phyloP scores from a whole-genome alignment of 2,888 invertebrate genomes.

The Megalurothrips usitatus region DNA sequence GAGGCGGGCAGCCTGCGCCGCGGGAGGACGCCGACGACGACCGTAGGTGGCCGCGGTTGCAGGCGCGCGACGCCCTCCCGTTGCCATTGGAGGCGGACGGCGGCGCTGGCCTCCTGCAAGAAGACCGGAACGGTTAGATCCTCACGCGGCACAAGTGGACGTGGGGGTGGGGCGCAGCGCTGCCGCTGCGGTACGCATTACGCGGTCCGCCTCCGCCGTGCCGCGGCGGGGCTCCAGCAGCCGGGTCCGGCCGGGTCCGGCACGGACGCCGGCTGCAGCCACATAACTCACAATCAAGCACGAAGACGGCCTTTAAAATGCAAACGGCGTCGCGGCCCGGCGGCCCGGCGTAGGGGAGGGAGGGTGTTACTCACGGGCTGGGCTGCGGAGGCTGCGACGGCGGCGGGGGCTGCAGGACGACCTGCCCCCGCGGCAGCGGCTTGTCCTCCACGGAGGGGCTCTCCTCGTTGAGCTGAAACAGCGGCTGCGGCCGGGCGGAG shows the following conservation, averaged over 20 bases:
- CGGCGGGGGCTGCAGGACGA: background rate
- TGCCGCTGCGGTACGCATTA: background rate
- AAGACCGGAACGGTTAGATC: slow-evolving; percentile 28
- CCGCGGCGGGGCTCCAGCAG: background rate
- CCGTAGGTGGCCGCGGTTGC: background rate
- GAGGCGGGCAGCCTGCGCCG: background rate
- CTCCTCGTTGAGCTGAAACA: slow-evolving; percentile 6
- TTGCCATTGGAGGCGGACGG: slow-evolving; percentile 32
- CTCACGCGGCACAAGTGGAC: background rate
- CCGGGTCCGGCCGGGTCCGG: slow-evolving; percentile 31
- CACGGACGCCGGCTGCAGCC: no score
- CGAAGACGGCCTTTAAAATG: no score
- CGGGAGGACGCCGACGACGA: slow-evolving; percentile 33
- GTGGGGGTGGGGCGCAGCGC: no score
- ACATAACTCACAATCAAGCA: no score
- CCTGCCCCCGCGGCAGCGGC: background rate
- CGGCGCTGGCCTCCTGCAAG: slow-evolving; percentile 31
- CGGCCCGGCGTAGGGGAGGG: background rate
- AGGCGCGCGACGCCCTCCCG: background rate
- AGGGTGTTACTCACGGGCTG: background rate
- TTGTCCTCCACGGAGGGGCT: slow-evolving; percentile 11
- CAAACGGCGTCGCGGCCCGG: no score
- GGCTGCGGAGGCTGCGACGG: background rate
- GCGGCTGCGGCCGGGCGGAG: slow-evolving; percentile 1
- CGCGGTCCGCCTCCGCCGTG: no score